Conservation (phyloP, 2,888 invertebrate genomes). For the Doris montereyensis region DNA sequence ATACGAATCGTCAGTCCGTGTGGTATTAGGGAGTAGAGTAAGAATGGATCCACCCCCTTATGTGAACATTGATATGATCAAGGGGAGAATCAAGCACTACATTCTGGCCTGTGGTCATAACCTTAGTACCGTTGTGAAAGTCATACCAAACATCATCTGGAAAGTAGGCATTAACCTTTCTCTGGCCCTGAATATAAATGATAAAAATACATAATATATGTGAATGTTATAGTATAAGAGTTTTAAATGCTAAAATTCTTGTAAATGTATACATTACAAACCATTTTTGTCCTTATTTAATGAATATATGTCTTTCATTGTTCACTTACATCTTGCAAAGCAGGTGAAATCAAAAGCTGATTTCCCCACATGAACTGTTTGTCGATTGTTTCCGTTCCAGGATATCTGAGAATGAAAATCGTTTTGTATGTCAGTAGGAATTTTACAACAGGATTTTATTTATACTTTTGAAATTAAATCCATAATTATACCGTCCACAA, state of each 20-base stretch:
- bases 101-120: constrained; percentile 64
- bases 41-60: constrained; percentile 83
- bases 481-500: too few relatives aligned
- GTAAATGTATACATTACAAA: too few relatives aligned
- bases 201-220: too few relatives aligned
- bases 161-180: constrained; percentile 67
- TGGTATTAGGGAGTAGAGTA: constrained; percentile 76
- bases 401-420: constrained; percentile 8
- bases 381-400: constrained; percentile 73
- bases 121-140: constrained; percentile 52
- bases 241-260: too few relatives aligned
- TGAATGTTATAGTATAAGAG: too few relatives aligned
- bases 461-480: neutral
- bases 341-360: constrained; percentile 82
- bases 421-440: too few relatives aligned
- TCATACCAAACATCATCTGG: constrained; percentile 65
- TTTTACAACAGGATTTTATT: too few relatives aligned
- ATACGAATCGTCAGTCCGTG: constrained; percentile 77
- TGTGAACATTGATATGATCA: constrained; percentile 78
- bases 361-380: constrained; percentile 82
- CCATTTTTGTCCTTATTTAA: too few relatives aligned
- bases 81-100: constrained; percentile 77
- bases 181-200: too few relatives aligned
- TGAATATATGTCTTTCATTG: neutral
- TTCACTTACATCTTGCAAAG: too few relatives aligned